These are phyloP conservation scores for Diadumene lineata DNA, from an alignment of 92 coral and sea anemone genomes.

Conservation along the genomic window DNA sequence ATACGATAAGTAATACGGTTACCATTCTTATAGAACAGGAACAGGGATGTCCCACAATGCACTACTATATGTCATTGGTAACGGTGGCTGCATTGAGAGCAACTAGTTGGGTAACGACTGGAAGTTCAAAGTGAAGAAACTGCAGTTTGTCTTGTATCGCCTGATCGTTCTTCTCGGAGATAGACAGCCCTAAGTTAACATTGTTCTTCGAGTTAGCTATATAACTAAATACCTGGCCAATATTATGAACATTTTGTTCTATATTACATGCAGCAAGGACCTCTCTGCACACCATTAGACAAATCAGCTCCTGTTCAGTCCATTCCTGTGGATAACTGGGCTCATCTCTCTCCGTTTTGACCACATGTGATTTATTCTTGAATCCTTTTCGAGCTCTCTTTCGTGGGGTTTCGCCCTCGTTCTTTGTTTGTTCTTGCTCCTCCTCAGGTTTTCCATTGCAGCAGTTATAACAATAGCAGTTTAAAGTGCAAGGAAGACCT, in stretches of 20 bases:
- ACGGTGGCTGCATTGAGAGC: not conserved
- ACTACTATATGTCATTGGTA: no score
- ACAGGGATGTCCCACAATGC: no score
- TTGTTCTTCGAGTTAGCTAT: constrained; percentile 27
- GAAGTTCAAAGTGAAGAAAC: constrained; percentile 12
- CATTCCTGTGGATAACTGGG: not conserved
- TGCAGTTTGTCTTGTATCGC: constrained; percentile 25
- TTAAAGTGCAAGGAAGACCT: constrained; percentile 31
- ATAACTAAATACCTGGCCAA: constrained; percentile 35
- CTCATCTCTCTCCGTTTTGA: not conserved
- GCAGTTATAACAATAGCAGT: constrained; percentile 27
- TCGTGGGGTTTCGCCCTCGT: constrained; percentile 14
- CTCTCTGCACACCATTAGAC: constrained; percentile 41
- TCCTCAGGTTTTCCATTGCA: constrained; percentile 39
- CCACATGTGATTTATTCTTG: constrained; percentile 13
- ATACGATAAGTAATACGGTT: no score
- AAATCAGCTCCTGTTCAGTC: constrained; percentile 41
- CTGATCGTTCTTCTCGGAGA: constrained; percentile 15
- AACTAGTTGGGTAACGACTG: not conserved
- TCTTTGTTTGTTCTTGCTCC: not conserved
- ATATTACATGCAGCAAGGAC: constrained; percentile 44
- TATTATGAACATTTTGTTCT: constrained; percentile 30
- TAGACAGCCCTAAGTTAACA: constrained; percentile 23
- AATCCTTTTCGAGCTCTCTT: constrained; percentile 33
- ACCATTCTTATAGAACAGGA: no score